Conservation (phyloP, 2,113 vertebrate genomes). For the Gallinago paraguaiae region DNA sequence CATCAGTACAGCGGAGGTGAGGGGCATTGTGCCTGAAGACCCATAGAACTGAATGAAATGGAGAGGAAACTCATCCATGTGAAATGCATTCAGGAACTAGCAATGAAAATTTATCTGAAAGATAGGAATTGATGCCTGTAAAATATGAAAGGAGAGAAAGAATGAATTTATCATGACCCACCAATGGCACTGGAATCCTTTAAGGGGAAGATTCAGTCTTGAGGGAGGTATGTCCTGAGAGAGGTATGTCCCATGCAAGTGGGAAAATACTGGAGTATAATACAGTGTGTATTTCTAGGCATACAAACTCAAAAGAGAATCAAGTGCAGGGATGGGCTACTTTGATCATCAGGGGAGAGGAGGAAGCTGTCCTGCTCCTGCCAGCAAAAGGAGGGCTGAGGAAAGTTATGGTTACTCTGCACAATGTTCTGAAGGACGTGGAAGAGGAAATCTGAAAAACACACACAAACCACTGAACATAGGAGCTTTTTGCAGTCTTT, state of each 20-base stretch:
- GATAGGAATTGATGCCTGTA: neutral
- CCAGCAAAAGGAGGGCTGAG: neutral
- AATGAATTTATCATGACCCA: neutral
- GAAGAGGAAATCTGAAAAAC: neutral
- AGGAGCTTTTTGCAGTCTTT: neutral
- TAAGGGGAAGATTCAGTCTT: neutral
- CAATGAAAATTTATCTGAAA: neutral
- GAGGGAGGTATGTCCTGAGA: neutral
- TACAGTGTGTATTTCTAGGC: neutral
- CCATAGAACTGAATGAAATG: neutral
- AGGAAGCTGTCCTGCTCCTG: neutral
- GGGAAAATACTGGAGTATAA: neutral
- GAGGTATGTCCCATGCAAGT: too few species aligned
- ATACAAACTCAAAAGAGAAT: neutral
- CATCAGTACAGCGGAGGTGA: neutral
- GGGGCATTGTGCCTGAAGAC: neutral
- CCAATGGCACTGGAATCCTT: neutral
- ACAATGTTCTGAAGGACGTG: neutral
- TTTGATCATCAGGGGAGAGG: neutral
- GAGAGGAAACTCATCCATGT: neutral
- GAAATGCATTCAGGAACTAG: neutral
- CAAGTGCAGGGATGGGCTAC: neutral
- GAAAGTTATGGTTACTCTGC: neutral
- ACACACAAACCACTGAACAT: neutral
- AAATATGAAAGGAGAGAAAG: neutral